Conservation (phyloP, 2,797 vertebrate genomes). For the Labeo calbasu region DNA sequence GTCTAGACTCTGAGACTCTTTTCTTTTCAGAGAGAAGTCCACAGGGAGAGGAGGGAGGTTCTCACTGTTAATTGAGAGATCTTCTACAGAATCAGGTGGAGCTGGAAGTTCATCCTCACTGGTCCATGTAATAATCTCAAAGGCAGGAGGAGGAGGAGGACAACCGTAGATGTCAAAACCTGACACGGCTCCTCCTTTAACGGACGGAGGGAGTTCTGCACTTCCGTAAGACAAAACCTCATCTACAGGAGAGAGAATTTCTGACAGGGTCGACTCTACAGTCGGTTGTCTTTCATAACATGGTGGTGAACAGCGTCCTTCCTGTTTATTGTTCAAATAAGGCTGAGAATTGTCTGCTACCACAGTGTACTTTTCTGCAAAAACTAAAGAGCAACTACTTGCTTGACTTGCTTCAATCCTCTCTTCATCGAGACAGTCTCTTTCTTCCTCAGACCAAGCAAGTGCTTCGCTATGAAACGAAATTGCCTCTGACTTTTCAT, state of each 20-base stretch:
- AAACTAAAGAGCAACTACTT: slow-evolving; percentile 18
- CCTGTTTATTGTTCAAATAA: slow-evolving; percentile 3
- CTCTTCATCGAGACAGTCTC: slow-evolving; percentile 38
- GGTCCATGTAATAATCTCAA: slow-evolving; percentile 65
- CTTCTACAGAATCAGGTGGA: slow-evolving; percentile 64
- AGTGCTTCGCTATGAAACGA: slow-evolving; percentile 56
- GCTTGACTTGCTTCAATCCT: slow-evolving; percentile 16
- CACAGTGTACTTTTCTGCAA: slow-evolving; percentile 27
- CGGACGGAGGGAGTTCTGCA: slow-evolving; percentile 68
- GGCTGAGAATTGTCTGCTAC: slow-evolving; percentile 21
- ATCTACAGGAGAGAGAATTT: slow-evolving; percentile 74
- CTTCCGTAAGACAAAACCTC: slow-evolving; percentile 77
- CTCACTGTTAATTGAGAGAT: slow-evolving; percentile 64
- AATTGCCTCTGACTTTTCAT: slow-evolving; percentile 39
- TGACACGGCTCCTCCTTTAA: slow-evolving; percentile 57
- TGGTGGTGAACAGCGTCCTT: neutral
- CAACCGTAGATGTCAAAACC: slow-evolving; percentile 57
- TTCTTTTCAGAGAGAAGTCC: slow-evolving; percentile 40
- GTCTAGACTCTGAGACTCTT: slow-evolving; percentile 34
- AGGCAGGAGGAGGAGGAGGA: slow-evolving; percentile 63
- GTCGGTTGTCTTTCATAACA: slow-evolving; percentile 8
- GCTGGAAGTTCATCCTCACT: slow-evolving; percentile 70
- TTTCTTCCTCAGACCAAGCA: slow-evolving; percentile 59
- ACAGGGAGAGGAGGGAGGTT: slow-evolving; percentile 67
- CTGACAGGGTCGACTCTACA: slow-evolving; percentile 64